Conservation (phyloP, 2,113 vertebrate genomes). For the Caranx melampygus region DNA sequence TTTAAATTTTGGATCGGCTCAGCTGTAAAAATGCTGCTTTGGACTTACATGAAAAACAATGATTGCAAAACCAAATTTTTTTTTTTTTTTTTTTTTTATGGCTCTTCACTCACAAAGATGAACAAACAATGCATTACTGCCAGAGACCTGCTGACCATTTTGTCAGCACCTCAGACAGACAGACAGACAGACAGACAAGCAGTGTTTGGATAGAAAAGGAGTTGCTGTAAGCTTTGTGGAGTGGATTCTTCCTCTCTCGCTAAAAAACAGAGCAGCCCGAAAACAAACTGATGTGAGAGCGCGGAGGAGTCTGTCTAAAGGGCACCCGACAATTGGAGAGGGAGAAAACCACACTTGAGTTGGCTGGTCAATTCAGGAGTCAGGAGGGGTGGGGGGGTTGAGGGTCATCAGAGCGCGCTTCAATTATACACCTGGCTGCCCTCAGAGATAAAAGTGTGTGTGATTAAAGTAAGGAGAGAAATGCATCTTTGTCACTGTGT, state of each 20-base stretch:
- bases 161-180: slow-evolving; percentile 49
- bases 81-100: slow-evolving; percentile 34
- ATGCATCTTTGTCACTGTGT: slow-evolving; percentile 33
- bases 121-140: slow-evolving; percentile 42
- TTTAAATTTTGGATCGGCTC: not conserved
- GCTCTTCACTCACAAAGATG: not conserved
- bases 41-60: not conserved
- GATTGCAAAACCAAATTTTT: not conserved
- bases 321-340: slow-evolving; percentile 17
- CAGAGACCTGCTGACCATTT: slow-evolving; percentile 24
- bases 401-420: slow-evolving; percentile 12
- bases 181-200: slow-evolving; percentile 39
- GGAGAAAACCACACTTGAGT: slow-evolving; percentile 13
- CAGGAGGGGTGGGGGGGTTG: too few species aligned
- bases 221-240: slow-evolving; percentile 64
- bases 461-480: not conserved
- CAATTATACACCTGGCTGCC: slow-evolving; percentile 52
- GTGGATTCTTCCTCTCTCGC: slow-evolving; percentile 77
- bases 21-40: not conserved
- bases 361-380: slow-evolving; percentile 7
- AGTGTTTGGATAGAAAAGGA: slow-evolving; percentile 71
- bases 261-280: slow-evolving; percentile 55
- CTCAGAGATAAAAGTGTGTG: slow-evolving; percentile 33
- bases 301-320: slow-evolving; percentile 13
- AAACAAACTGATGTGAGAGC: slow-evolving; percentile 70